These are phyloP conservation scores for Akabosia matsudoensis DNA, from an alignment of 1,140 invertebrate species.

Conservation along the genomic window DNA sequence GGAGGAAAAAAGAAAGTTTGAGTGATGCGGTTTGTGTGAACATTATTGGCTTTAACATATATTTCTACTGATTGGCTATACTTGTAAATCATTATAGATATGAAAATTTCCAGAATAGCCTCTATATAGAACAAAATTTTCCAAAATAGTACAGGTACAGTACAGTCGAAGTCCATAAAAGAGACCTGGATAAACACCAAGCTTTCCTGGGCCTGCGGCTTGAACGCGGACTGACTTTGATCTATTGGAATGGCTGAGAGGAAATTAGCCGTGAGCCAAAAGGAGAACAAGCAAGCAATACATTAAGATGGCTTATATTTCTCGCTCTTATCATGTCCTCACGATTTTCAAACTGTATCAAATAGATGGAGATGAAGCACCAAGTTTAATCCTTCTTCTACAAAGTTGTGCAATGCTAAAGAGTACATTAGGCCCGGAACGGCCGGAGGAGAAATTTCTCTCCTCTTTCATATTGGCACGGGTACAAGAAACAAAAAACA, in stretches of 20 bases:
- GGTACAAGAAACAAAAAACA: conserved; percentile 8
- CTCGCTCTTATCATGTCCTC: too few species aligned
- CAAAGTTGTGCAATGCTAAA: neutral
- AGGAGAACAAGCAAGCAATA: neutral
- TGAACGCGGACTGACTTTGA: neutral
- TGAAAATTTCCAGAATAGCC: neutral
- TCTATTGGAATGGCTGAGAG: conserved; percentile 17
- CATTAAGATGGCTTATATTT: too few species aligned
- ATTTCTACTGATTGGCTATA: too few species aligned
- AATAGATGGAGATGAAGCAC: neutral
- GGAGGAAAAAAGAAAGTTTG: neutral
- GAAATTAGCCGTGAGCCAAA: conserved; percentile 23
- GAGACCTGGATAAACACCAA: neutral
- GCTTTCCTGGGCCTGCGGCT: neutral
- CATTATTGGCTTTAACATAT: too few species aligned
- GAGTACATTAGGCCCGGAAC: too few species aligned
- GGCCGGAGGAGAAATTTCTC: neutral
- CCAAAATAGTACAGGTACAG: neutral
- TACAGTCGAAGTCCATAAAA: neutral
- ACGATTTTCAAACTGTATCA: neutral
- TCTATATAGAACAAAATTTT: too few species aligned
- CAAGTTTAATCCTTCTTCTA: neutral
- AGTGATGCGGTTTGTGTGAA: too few species aligned
- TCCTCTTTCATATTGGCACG: neutral
- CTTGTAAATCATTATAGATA: neutral